phyloP scores from a whole-genome alignment of 2,888 invertebrate species.

The Eurytoma adleriae region DNA sequence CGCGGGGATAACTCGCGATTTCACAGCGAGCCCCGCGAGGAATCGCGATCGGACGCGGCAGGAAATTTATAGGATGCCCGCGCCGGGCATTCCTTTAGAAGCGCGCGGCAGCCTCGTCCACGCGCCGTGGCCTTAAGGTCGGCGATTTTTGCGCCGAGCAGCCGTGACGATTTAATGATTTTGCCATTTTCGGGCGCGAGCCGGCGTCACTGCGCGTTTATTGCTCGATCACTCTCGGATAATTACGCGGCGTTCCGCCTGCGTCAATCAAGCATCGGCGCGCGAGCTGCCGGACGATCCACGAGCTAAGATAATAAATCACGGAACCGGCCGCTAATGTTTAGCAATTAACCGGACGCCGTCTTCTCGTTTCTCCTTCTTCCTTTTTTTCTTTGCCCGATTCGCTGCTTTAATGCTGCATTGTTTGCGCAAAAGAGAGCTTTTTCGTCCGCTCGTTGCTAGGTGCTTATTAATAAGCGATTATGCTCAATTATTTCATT shows the following conservation, averaged over 20 bases:
- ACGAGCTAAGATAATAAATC: constrained; percentile 50
- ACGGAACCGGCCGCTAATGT: constrained; percentile 44
- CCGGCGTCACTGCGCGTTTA: constrained; percentile 34
- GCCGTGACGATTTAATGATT: constrained; percentile 51
- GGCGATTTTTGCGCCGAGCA: not conserved
- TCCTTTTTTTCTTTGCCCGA: constrained; percentile 17
- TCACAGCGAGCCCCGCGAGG: too few species aligned
- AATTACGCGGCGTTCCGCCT: constrained; percentile 52
- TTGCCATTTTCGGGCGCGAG: constrained; percentile 45
- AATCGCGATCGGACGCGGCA: too few species aligned
- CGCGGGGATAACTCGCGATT: too few species aligned
- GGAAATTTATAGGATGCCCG: too few species aligned
- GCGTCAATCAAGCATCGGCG: constrained; percentile 48
- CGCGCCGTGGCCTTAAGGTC: too few species aligned
- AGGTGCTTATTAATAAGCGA: not conserved
- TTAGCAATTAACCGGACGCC: constrained; percentile 47
- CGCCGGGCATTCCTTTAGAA: too few species aligned
- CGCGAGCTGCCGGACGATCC: constrained; percentile 29
- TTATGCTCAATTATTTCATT: constrained; percentile 35
- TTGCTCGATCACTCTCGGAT: constrained; percentile 52
- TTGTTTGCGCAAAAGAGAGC: constrained; percentile 42
- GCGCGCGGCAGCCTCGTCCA: too few species aligned
- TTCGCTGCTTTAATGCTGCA: constrained; percentile 21
- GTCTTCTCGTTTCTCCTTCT: constrained; percentile 2
- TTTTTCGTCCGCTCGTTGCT: constrained; percentile 6